Conservation (phyloP, 2,797 vertebrate species). For the Falco cherrug region DNA sequence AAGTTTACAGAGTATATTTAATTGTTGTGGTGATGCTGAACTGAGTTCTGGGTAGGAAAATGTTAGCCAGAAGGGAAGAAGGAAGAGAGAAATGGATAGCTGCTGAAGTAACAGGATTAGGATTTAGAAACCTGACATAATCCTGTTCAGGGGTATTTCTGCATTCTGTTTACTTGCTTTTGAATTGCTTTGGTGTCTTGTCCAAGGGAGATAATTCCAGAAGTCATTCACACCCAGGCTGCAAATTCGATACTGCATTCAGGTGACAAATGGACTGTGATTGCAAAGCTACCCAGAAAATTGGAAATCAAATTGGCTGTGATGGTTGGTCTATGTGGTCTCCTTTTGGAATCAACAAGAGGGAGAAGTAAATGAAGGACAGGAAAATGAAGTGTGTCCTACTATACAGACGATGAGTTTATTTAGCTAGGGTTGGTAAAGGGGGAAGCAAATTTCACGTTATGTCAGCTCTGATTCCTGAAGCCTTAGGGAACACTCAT, state of each 20-base stretch:
- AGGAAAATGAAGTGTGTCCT: constrained; percentile 3
- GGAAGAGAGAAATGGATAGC: background rate
- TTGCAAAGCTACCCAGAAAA: constrained; percentile 46
- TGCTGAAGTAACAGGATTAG: constrained; percentile 1
- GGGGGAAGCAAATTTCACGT: background rate
- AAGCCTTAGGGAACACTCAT: background rate
- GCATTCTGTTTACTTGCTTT: constrained; percentile 29
- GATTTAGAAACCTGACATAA: constrained; percentile 1
- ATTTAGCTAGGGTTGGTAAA: constrained; percentile 9
- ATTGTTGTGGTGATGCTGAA: background rate
- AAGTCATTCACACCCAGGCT: constrained; percentile 14
- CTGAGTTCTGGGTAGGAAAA: constrained; percentile 4
- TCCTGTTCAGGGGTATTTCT: background rate
- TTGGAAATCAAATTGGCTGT: constrained; percentile 25
- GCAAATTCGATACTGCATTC: background rate
- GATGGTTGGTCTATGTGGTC: constrained; percentile 4
- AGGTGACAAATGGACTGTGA: constrained; percentile 35
- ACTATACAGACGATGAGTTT: constrained; percentile 4
- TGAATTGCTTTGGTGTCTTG: constrained; percentile 36
- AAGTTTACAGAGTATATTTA: background rate
- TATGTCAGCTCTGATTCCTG: constrained; percentile 10
- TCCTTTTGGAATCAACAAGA: constrained; percentile 34
- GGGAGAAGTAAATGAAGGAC: background rate
- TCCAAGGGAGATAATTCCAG: constrained; percentile 48
- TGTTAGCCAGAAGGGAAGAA: background rate